phyloP scores from a whole-genome alignment of 2,888 invertebrate genomes.

The Scotopteryx bipunctaria region DNA sequence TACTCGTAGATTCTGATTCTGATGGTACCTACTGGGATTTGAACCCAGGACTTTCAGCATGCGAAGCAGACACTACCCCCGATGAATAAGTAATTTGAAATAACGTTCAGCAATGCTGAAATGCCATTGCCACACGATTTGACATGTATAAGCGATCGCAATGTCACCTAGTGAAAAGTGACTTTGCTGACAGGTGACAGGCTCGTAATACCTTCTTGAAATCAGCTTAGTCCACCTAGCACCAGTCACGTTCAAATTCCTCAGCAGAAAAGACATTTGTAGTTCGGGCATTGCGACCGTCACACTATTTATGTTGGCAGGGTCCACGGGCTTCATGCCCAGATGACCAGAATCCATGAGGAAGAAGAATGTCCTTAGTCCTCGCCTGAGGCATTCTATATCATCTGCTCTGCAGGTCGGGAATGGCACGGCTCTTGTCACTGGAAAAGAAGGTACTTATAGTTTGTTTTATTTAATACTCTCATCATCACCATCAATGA shows the following conservation, averaged over 20 bases:
- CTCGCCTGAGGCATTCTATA: constrained; percentile 68
- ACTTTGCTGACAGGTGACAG: no score
- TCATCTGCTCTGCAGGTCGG: constrained; percentile 66
- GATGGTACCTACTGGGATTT: constrained; percentile 72
- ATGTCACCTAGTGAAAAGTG: no score
- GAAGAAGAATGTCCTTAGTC: constrained; percentile 71
- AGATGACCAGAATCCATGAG: constrained; percentile 67
- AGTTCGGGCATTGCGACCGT: constrained; percentile 62
- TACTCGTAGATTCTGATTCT: no score
- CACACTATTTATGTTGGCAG: constrained; percentile 64
- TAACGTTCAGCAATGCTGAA: not conserved
- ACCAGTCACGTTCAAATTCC: constrained; percentile 71
- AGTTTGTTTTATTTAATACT: no score
- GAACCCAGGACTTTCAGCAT: constrained; percentile 87
- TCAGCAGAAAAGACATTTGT: constrained; percentile 63
- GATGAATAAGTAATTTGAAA: not conserved
- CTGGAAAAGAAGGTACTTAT: constrained; percentile 40
- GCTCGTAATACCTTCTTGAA: constrained; percentile 66
- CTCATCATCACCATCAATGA: no score
- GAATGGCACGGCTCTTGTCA: constrained; percentile 61
- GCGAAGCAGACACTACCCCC: constrained; percentile 84
- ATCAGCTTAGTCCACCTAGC: constrained; percentile 70
- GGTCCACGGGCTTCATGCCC: constrained; percentile 70
- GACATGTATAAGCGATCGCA: no score
- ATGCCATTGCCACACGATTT: not conserved